Evolutionary conservation across 2,113 vertebrate genomes (phyloP).

Genomic region (Pelusios castaneus): DNA sequence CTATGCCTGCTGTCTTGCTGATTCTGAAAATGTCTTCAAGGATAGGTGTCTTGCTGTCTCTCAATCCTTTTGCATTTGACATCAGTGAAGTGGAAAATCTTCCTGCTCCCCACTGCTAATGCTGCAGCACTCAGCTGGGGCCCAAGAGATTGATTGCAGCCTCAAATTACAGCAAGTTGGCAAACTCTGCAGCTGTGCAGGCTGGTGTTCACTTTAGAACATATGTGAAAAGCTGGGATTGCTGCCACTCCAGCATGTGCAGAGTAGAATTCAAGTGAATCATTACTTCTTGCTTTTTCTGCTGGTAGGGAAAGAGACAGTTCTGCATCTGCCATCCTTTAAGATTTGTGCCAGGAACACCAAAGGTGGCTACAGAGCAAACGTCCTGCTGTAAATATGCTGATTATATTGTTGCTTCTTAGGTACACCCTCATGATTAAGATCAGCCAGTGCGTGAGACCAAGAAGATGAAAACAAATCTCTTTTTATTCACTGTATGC

Average conservation of each 20-base stretch:
- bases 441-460: background rate
- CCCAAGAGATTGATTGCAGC: background rate
- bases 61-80: background rate
- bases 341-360: background rate
- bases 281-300: background rate
- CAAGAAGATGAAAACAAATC: background rate
- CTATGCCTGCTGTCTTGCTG: accelerated
- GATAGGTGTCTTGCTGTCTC: background rate
- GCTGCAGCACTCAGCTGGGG: background rate
- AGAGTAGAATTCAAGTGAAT: background rate
- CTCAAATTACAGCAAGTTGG: background rate
- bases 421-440: background rate
- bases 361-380: background rate
- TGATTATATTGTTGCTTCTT: background rate
- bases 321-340: background rate
- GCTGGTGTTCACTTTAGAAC: background rate
- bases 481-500: background rate
- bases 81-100: background rate
- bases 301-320: background rate
- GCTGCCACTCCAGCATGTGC: background rate
- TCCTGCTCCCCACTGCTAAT: background rate
- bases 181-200: background rate
- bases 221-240: background rate
- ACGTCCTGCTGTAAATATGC: background rate
- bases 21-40: background rate